Conservation (phyloP, 2,113 vertebrate species). For the Pelobates fuscus region DNA sequence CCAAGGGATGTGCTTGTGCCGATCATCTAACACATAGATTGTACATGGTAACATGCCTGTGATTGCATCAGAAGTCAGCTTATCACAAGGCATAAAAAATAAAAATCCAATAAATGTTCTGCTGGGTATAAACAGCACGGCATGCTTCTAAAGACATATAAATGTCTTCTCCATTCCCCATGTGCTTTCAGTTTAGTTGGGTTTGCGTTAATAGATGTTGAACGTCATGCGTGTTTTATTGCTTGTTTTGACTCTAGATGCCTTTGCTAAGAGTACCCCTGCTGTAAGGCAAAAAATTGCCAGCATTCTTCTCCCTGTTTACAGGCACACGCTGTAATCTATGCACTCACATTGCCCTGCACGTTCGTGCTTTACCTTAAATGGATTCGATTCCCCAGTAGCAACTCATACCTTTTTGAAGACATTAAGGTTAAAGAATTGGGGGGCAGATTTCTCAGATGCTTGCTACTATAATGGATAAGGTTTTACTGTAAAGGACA, state of each 20-base stretch:
- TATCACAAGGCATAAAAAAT: no score
- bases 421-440: no score
- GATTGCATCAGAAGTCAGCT: no score
- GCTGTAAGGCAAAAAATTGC: not conserved
- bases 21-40: no score
- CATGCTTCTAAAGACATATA: not conserved
- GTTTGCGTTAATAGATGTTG: conserved; percentile 20
- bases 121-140: not conserved
- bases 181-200: not conserved
- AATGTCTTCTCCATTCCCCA: not conserved
- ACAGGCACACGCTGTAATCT: conserved; percentile 9
- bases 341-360: not conserved
- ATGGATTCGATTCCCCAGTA: conserved; percentile 11
- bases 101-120: no score
- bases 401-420: no score
- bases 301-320: conserved; percentile 19
- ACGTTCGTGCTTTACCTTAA: conserved; percentile 29
- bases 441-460: no score
- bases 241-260: conserved; percentile 22
- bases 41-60: no score
- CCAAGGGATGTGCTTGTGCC: no score
- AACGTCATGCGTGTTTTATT: conserved; percentile 26
- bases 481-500: no score
- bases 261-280: not conserved
- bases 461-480: no score